Conservation (phyloP, 2,113 vertebrate species). For the Hippolais icterina region DNA sequence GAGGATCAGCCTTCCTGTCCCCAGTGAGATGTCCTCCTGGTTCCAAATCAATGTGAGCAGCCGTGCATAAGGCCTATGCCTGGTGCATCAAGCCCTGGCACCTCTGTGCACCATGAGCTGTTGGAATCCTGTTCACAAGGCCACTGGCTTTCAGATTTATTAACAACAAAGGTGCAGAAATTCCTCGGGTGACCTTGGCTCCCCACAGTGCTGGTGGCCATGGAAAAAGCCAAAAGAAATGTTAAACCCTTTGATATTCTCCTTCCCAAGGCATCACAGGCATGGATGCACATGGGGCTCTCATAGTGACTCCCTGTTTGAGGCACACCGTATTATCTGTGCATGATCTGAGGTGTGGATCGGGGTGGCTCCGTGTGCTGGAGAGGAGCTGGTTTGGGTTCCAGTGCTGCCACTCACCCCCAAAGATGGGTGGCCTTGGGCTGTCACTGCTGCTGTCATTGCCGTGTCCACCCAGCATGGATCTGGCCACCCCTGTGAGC, state of each 20-base stretch:
- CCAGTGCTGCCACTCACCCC: neutral
- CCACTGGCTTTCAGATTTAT: neutral
- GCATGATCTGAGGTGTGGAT: rapidly evolving
- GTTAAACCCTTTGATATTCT: neutral
- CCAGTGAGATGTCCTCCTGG: neutral
- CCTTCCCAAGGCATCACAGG: neutral
- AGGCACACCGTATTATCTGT: rapidly evolving
- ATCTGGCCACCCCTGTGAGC: neutral
- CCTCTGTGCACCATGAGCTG: rapidly evolving
- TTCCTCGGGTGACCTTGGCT: neutral
- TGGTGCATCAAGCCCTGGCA: neutral
- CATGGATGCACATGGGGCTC: rapidly evolving
- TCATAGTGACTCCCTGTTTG: rapidly evolving
- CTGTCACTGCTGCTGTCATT: neutral
- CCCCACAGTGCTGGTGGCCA: rapidly evolving
- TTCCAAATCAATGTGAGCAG: rapidly evolving
- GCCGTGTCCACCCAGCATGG: neutral
- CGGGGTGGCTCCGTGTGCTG: neutral
- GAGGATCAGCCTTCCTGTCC: neutral
- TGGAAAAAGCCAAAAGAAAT: neutral
- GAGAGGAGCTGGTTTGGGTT: neutral
- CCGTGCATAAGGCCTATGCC: rapidly evolving
- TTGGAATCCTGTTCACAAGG: rapidly evolving
- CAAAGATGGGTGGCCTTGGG: neutral
- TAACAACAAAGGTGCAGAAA: neutral